A percentile compares a stretch with the other conserved stretches of the same genome.
These are phyloP conservation scores for Dicrurus megarhynchus DNA, from an alignment of 2,113 vertebrate species.

Conservation along the genomic window DNA sequence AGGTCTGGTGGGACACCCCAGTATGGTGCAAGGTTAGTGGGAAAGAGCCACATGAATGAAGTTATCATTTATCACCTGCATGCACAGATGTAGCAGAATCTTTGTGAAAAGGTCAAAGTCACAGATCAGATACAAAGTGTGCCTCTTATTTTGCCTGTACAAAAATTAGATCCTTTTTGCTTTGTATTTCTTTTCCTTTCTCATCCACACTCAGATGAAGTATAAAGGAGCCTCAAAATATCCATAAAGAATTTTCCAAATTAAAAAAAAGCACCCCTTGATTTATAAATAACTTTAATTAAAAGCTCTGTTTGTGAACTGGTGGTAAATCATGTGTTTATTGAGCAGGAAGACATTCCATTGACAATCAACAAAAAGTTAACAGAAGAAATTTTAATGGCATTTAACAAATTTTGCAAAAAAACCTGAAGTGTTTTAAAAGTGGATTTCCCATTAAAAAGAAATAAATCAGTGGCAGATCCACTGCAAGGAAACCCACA, in stretches of 20 bases:
- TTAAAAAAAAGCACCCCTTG: neutral
- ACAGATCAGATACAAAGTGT: rapidly evolving
- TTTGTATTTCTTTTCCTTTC: neutral
- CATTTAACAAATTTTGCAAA: neutral
- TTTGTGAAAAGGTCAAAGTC: neutral
- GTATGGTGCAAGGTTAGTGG: neutral
- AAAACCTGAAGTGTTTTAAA: neutral
- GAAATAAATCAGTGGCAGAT: neutral
- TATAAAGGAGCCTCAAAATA: neutral
- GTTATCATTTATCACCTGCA: neutral
- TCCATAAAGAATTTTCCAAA: neutral
- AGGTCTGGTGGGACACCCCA: neutral
- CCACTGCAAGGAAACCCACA: neutral
- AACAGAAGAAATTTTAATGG: neutral
- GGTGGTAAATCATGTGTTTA: neutral
- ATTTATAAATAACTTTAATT: neutral
- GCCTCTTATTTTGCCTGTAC: neutral
- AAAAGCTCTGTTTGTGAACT: neutral
- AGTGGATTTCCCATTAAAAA: neutral
- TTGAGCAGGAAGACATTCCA: neutral
- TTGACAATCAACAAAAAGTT: neutral
- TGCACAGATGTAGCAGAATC: neutral
- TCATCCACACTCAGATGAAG: neutral
- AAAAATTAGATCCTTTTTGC: neutral
- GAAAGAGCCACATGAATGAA: neutral